These are phyloP conservation scores for Melanerpes aurifrons DNA, from an alignment of 2,113 vertebrate species.

Conservation along the genomic window DNA sequence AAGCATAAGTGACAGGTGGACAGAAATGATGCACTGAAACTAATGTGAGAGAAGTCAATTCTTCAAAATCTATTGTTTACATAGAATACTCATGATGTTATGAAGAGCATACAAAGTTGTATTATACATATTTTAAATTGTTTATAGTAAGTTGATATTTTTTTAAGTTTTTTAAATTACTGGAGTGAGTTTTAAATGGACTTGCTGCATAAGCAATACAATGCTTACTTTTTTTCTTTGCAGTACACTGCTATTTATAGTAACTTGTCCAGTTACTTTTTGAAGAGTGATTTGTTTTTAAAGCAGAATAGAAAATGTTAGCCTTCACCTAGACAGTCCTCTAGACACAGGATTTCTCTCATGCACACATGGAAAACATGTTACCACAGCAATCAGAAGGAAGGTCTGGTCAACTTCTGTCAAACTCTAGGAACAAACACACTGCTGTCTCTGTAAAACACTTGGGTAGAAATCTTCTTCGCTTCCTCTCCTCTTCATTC, in stretches of 20 bases:
- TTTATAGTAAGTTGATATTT: constrained; percentile 86
- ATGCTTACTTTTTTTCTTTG: constrained; percentile 76
- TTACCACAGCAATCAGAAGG: constrained; percentile 32
- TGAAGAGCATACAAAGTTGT: constrained; percentile 75
- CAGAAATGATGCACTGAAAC: constrained; percentile 64
- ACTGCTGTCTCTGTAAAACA: constrained; percentile 8
- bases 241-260: constrained; percentile 77
- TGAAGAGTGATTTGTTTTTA: constrained; percentile 55
- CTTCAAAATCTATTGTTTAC: constrained; percentile 74
- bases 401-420: not conserved
- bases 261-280: constrained; percentile 66
- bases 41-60: constrained; percentile 59
- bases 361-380: not conserved
- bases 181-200: constrained; percentile 78
- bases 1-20: not conserved
- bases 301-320: constrained; percentile 54
- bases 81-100: constrained; percentile 72
- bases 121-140: constrained; percentile 85
- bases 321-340: constrained; percentile 32
- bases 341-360: constrained; percentile 18
- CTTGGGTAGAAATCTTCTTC: not conserved
- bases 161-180: constrained; percentile 82
- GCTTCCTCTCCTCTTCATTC: not conserved
- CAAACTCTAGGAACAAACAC: not conserved
- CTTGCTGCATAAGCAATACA: constrained; percentile 72